These are phyloP conservation scores for Cryptotis parvus DNA, from an alignment of 2,113 vertebrate species.

Conservation along the genomic window DNA sequence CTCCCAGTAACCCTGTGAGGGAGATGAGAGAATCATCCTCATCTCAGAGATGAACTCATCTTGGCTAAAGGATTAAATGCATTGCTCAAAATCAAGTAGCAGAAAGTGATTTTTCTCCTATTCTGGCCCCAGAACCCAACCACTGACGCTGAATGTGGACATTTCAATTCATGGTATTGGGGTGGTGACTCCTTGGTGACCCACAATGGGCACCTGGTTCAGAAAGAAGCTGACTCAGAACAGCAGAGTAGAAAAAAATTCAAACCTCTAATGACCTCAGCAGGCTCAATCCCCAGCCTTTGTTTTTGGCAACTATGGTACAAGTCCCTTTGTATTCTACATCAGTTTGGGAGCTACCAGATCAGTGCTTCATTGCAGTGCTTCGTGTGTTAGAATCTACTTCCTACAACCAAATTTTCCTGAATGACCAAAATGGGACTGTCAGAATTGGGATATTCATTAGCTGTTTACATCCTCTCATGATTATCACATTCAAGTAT, in stretches of 20 bases:
- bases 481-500: background rate
- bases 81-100: background rate
- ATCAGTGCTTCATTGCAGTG: background rate
- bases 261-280: background rate
- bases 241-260: background rate
- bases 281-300: background rate
- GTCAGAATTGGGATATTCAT: background rate
- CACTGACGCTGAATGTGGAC: background rate
- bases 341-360: background rate
- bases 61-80: constrained; percentile 6
- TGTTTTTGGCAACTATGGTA: background rate
- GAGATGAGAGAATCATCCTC: background rate
- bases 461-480: background rate
- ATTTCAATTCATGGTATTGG: background rate
- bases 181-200: background rate
- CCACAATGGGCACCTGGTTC: background rate
- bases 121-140: background rate
- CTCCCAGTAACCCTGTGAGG: background rate
- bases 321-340: background rate
- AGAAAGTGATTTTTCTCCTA: background rate
- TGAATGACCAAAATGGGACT: background rate
- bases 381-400: background rate
- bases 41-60: background rate
- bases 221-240: background rate
- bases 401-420: background rate